Evolutionary conservation across 2,888 invertebrate species (phyloP).

Genomic region (Julus scanicus): DNA sequence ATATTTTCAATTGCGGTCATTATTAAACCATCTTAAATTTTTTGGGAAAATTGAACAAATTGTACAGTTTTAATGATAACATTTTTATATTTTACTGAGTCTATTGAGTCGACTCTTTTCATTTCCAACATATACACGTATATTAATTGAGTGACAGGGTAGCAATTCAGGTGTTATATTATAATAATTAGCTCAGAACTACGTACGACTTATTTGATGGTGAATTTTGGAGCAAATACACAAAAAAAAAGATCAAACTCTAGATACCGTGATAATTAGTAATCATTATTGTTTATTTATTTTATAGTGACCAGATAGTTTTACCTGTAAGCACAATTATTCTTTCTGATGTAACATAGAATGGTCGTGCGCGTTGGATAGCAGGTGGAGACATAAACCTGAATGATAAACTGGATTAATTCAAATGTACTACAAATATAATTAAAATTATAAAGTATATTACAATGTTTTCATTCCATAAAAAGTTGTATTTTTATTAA

Average conservation of each 20-base stretch:
- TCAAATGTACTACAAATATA: not conserved
- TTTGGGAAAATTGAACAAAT: not conserved
- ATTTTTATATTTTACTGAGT: not conserved
- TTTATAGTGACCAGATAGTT: no score
- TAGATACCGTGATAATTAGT: not conserved
- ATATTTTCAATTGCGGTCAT: not conserved
- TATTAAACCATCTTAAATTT: not conserved
- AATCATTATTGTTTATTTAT: not conserved
- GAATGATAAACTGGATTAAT: not conserved
- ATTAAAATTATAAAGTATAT: conserved; percentile 11
- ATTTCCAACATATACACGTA: not conserved
- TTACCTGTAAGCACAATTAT: no score
- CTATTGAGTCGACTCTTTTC: no score
- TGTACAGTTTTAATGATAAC: not conserved
- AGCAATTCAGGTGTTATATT: not conserved
- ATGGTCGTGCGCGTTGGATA: not conserved
- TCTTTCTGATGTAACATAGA: not conserved
- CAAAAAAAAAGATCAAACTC: not conserved
- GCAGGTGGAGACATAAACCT: not conserved
- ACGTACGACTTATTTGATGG: not conserved
- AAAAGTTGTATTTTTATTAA: conserved; percentile 40
- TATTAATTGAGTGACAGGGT: not conserved
- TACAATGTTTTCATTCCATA: not conserved
- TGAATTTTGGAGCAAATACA: not conserved
- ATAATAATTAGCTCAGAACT: not conserved